Evolutionary conservation across 2,797 vertebrate species (phyloP).

Genomic region (Holocentrus rufus): DNA sequence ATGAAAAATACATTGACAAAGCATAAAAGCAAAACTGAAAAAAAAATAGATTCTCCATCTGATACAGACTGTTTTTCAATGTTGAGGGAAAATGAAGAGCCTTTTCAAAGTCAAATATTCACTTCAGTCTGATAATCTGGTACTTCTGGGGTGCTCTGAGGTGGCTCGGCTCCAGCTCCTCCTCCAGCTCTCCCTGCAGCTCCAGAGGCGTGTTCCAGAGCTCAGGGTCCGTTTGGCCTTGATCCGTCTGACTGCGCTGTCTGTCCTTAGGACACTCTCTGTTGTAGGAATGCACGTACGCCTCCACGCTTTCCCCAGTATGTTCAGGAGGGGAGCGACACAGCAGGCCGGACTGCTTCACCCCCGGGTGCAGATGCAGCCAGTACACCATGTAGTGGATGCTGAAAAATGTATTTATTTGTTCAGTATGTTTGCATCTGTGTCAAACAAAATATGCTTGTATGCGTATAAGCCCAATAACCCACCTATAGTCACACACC

Average conservation of each 20-base stretch:
- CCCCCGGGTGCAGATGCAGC: constrained; percentile 89
- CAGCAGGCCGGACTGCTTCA: constrained; percentile 85
- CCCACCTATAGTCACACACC: constrained; percentile 89
- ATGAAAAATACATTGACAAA: constrained; percentile 36
- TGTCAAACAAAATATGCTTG: background rate
- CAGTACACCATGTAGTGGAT: constrained; percentile 96
- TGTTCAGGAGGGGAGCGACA: constrained; percentile 88
- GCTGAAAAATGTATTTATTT: constrained; percentile 55
- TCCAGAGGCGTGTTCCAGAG: constrained; percentile 78
- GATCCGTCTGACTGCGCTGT: constrained; percentile 66
- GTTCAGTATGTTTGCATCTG: constrained; percentile 3
- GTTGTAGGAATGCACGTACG: constrained; percentile 89
- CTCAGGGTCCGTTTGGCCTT: constrained; percentile 60
- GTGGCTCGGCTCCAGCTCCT: constrained; percentile 80
- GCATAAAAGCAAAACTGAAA: constrained; percentile 31
- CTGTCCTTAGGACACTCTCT: constrained; percentile 90
- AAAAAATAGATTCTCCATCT: constrained; percentile 54
- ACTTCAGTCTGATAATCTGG: constrained; percentile 66
- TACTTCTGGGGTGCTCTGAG: constrained; percentile 73
- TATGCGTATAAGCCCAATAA: constrained; percentile 3
- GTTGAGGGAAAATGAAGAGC: constrained; percentile 8
- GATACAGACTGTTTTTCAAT: constrained; percentile 69
- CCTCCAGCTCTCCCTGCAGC: constrained; percentile 82
- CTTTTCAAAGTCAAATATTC: constrained; percentile 19
- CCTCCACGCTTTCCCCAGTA: constrained; percentile 85